Conservation (phyloP, 2,113 vertebrate species). For the Sorex fumeus region DNA sequence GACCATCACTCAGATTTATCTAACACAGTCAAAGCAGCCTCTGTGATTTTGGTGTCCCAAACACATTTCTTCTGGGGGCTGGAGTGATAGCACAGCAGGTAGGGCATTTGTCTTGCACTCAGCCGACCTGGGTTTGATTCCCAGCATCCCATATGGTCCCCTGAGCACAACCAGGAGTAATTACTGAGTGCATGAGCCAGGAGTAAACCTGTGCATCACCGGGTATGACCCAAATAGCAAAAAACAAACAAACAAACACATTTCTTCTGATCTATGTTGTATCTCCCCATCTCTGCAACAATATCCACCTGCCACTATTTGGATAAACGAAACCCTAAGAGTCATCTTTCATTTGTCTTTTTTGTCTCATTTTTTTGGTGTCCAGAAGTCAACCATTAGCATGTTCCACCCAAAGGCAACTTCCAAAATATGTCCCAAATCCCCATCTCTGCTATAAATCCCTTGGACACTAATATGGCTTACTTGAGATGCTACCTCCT, state of each 20-base stretch:
- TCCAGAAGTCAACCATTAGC: background rate
- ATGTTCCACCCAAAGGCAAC: background rate
- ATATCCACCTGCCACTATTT: rapidly evolving
- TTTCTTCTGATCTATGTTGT: too few relatives aligned
- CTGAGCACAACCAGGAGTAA: too few relatives aligned
- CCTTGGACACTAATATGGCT: background rate
- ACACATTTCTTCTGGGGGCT: too few relatives aligned
- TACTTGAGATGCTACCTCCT: background rate
- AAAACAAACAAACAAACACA: too few relatives aligned
- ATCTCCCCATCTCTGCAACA: background rate
- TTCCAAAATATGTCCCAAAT: background rate
- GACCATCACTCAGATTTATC: background rate
- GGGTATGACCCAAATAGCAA: too few relatives aligned
- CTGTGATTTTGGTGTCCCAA: background rate
- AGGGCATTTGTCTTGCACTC: too few relatives aligned
- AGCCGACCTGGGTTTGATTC: too few relatives aligned
- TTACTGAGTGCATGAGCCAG: too few relatives aligned
- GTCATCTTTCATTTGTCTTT: background rate
- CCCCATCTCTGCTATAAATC: background rate
- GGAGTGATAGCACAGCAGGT: too few relatives aligned
- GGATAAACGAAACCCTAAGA: background rate
- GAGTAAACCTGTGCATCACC: too few relatives aligned
- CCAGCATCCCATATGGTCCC: too few relatives aligned
- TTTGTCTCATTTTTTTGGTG: background rate
- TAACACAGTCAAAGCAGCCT: too few relatives aligned